Evolutionary conservation across 2,113 vertebrate species (phyloP).

Genomic region (Equus quagga): DNA sequence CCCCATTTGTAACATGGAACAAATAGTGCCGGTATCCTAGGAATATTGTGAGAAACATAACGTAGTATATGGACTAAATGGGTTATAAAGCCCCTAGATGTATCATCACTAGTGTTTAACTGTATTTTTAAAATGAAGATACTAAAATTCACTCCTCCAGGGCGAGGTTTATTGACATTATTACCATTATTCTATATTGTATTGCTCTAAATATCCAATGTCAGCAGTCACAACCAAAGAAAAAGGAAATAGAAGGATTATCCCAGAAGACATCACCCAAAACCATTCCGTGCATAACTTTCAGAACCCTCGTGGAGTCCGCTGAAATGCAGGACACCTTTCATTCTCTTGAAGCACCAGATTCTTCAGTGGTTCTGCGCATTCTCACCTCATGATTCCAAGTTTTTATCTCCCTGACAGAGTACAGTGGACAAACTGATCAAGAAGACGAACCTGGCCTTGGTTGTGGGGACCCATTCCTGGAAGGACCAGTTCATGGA

Average conservation of each 20-base stretch:
- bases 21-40: neutral
- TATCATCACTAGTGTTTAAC: neutral
- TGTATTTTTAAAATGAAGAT: conserved; percentile 41
- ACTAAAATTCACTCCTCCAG: neutral
- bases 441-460: conserved; percentile 98
- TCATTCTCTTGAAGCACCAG: neutral
- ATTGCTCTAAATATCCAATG: neutral
- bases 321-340: neutral
- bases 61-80: neutral
- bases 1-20: neutral
- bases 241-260: neutral
- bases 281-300: neutral
- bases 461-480: conserved; percentile 98
- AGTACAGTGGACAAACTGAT: conserved; percentile 98
- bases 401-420: conserved; percentile 87
- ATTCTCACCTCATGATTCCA: conserved; percentile 69
- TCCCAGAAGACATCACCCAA: neutral
- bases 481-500: conserved; percentile 99
- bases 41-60: neutral
- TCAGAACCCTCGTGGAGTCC: neutral
- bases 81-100: neutral
- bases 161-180: neutral
- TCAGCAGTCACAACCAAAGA: neutral
- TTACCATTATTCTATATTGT: neutral
- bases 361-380: conserved; percentile 25